Base-by-base conservation (phyloP, 2,113 vertebrate species). In the Notarius quadriscutis region DNA sequence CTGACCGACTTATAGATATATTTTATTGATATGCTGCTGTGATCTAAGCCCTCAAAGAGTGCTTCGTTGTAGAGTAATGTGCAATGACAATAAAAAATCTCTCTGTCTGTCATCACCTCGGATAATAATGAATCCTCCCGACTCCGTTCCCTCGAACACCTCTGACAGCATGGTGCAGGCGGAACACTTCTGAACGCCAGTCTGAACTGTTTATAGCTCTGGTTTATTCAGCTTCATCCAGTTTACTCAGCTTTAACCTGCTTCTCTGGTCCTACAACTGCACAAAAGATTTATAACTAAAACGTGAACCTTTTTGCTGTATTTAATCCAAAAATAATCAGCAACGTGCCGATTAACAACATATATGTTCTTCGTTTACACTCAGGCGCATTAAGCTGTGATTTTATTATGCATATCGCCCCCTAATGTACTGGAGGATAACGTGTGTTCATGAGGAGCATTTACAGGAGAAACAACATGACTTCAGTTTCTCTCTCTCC, bases 51-150 rank as follows among this genome's bases (percentile, higher is more conserved):
- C 34, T 34, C 34, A 34, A 34, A 34, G 34, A 34, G 34, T 34
- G 34, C 34, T 34, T 34, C 34, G 34, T 34, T 34, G 34, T 34
- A 34, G 1, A 34, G 34, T 34, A 34, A 34, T 34, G 34, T 34
- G 34, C 34, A 34, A 34, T 34, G 34, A 34, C 34, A 34, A 34
- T 34, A 34, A 34, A 34, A 1, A 34, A 34, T 34, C 34, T 34
- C 1, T 34, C 34, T 34, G 2, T 34, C 34, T 34, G 1, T 34
- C 2, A 34, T 81, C 94, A 95, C 95, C 95, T 95, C 92, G 88
- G 77, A 95, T 93, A 65, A 96, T 71, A 17, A 94, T 84, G 34
- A 96, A 85, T 72, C 93, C 93, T 88, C 93, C 95, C 60, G 74
- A 63, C 20, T 95, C 95, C 12, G 78, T 67, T 81, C 92, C 93